phyloP scores from a whole-genome alignment of 2,797 vertebrate genomes.

The Spinus pinus region DNA sequence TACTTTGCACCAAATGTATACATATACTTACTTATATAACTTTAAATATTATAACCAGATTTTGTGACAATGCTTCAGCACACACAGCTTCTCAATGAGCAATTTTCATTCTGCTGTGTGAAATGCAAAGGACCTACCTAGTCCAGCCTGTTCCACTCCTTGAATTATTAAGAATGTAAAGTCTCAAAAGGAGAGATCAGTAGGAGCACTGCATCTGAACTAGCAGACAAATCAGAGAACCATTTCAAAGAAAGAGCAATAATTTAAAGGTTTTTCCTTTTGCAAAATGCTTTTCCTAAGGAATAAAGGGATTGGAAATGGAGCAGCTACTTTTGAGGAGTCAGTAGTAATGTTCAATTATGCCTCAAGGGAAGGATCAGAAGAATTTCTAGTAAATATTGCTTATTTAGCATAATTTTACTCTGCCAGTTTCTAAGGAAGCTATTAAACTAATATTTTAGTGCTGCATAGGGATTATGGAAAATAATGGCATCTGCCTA shows the following conservation, averaged over 20 bases:
- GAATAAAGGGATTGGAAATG: background rate
- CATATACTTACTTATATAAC: too few species aligned
- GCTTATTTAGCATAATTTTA: conserved; percentile 36
- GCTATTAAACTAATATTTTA: conserved; percentile 12
- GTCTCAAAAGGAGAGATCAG: background rate
- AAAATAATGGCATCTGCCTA: conserved; percentile 7
- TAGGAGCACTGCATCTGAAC: background rate
- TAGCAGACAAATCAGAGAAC: background rate
- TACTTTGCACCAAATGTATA: background rate
- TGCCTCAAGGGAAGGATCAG: conserved; percentile 10
- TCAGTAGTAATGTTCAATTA: background rate
- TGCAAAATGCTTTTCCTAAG: background rate
- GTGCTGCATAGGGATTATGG: background rate
- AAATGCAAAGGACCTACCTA: background rate
- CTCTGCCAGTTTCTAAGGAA: conserved; percentile 2
- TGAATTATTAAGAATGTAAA: background rate
- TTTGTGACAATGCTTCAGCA: background rate
- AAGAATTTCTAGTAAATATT: conserved; percentile 47
- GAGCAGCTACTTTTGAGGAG: background rate
- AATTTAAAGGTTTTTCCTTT: background rate
- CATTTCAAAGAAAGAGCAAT: background rate
- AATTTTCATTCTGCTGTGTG: background rate
- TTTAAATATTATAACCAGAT: background rate
- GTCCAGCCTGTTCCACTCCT: background rate
- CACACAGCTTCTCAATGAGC: background rate